Evolutionary conservation across 2,888 invertebrate species (phyloP).

Genomic region (Cenopis cana): DNA sequence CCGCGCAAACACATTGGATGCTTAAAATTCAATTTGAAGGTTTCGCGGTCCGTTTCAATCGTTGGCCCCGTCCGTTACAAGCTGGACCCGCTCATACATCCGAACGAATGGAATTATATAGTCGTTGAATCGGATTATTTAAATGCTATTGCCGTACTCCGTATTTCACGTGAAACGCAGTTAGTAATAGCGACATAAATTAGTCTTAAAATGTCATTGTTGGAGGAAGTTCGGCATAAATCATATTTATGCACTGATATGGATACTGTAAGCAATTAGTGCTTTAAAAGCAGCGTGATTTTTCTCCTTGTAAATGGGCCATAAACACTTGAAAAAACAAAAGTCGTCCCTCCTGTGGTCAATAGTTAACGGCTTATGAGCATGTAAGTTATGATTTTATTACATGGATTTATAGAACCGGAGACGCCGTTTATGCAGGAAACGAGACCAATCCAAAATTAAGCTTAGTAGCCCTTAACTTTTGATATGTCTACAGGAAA

Average conservation of each 20-base stretch:
- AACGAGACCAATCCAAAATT: no score
- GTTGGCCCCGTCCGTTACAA: constrained; percentile 77
- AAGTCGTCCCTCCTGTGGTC: no score
- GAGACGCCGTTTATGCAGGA: no score
- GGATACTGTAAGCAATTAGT: not conserved
- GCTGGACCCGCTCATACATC: constrained; percentile 73
- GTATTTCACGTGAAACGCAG: not conserved
- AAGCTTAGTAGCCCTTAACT: no score
- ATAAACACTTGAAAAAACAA: no score
- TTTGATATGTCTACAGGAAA: no score
- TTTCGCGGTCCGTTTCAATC: constrained; percentile 83
- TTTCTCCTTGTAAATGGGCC: no score
- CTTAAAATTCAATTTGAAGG: constrained; percentile 85
- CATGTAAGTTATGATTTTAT: no score
- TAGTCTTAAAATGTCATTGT: constrained; percentile 5
- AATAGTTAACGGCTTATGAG: no score
- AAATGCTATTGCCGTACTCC: constrained; percentile 53
- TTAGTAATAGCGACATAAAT: constrained; percentile 12
- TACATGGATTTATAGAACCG: no score
- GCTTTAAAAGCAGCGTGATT: no score
- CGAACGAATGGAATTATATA: constrained; percentile 77
- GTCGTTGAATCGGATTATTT: constrained; percentile 66
- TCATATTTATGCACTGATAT: constrained; percentile 6
- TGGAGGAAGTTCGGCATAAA: not conserved
- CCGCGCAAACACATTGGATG: constrained; percentile 83